Evolutionary conservation across 2,113 vertebrate species (phyloP), one percentile per base, ranked within the genome.

Genomic region (Rhynchomys soricoides): DNA sequence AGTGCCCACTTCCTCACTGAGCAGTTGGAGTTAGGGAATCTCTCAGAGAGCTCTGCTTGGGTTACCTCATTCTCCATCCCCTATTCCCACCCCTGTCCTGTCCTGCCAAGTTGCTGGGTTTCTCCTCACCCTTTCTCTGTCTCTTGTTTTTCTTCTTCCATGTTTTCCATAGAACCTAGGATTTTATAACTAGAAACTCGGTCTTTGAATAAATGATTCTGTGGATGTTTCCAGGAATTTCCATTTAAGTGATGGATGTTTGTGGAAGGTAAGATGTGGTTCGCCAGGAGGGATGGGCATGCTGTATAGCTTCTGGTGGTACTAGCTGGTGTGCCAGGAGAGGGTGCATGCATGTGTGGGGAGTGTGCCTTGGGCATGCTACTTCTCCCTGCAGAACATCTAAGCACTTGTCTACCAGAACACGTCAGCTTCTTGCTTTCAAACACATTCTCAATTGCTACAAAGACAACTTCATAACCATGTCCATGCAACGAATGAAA

Each of bases 171-270:
- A 2, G 11, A 59, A 62, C 64, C 45, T 88, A 52, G 26, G 57
- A 93, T 55, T 89, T 57, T 95, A 78, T 48, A 57, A 12, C 89
- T 95, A 86, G 74, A 74, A 86, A 82, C 40, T 21, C 45, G 7
- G 37, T 86, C 29, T 81, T 57, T 86, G 66, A 48, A 73, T 95
- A 70, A 50, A 91, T 81, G 68, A 57, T 7, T 0, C 19, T 59
- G 26, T 40, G 12, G 31, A 15, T 40, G 45, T 50, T 87, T 87
- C 87, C 43, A 81, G 64, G 70, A 75, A 62, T 94, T 93, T 86
- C 34, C 93, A 83, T 96, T 97, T 71, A 40, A 66, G 24, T 78
- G 66, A 43, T 74, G 86, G 45, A 11, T 87, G 37, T 48, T 75
- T 21, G 50, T 71, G 86, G 89, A 92, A 86, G 68, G 82, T 43